Conservation (phyloP, 2,113 vertebrate species). For the Miniopterus natalensis region DNA sequence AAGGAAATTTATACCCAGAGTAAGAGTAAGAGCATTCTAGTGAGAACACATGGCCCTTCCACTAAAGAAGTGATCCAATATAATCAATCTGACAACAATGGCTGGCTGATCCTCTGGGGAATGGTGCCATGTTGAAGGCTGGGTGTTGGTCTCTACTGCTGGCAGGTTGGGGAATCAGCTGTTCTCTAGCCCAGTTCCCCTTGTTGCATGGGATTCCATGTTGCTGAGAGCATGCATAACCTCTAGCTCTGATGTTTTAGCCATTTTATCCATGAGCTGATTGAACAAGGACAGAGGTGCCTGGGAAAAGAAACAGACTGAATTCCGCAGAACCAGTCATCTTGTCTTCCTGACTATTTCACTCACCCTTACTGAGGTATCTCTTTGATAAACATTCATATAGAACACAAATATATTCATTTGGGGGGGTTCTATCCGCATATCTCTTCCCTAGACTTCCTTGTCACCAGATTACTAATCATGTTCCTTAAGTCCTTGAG, state of each 20-base stretch:
- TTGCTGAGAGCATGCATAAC: not conserved
- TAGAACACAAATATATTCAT: not conserved
- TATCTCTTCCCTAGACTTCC: not conserved
- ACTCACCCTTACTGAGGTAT: not conserved
- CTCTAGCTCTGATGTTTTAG: not conserved
- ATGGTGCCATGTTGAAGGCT: not conserved
- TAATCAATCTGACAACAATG: not conserved
- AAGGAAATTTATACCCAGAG: slow-evolving; percentile 12
- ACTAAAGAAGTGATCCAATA: not conserved
- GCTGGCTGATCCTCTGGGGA: not conserved
- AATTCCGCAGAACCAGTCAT: not conserved
- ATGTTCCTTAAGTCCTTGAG: not conserved
- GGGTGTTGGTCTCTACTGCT: not conserved
- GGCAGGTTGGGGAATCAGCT: not conserved
- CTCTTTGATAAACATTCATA: not conserved
- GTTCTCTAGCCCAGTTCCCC: not conserved
- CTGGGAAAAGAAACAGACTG: not conserved
- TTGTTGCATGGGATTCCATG: not conserved
- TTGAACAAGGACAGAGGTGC: not conserved
- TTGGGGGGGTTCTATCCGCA: not conserved
- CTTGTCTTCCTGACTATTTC: not conserved
- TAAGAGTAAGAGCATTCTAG: not conserved
- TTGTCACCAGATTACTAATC: not conserved
- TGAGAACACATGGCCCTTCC: not conserved
- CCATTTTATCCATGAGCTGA: not conserved